Evolutionary conservation across 92 coral and sea anemone genomes (phyloP).

Genomic region (Porites lobata): DNA sequence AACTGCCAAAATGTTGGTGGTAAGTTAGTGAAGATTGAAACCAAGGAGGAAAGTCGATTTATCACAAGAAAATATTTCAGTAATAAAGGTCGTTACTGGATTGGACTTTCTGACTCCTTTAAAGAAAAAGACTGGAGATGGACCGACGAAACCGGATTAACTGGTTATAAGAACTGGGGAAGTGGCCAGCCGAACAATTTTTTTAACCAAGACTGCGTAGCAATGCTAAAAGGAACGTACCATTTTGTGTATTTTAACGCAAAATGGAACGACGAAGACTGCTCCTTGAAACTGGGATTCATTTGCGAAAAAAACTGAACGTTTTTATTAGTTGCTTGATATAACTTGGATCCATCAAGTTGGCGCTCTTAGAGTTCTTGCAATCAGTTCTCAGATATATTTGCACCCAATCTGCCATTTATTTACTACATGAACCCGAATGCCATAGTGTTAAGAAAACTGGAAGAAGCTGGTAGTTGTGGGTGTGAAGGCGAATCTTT

Average conservation of each 20-base stretch:
- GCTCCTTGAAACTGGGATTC: neutral
- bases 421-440: too few species aligned
- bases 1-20: neutral
- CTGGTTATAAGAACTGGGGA: conserved; percentile 5
- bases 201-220: neutral
- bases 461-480: too few species aligned
- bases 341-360: too few species aligned
- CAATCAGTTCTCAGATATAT: too few species aligned
- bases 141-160: neutral
- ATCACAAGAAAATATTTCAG: neutral
- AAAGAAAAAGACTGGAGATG: conserved; percentile 3
- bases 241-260: neutral
- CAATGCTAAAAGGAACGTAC: neutral
- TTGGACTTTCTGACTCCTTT: conserved; percentile 11
- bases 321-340: neutral
- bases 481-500: too few species aligned
- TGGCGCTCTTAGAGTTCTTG: too few species aligned
- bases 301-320: neutral
- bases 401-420: too few species aligned
- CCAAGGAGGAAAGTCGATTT: conserved; percentile 3
- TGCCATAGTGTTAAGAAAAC: too few species aligned
- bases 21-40: conserved; percentile 8
- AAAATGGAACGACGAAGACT: neutral
- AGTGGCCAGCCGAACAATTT: neutral
- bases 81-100: neutral